Base-by-base conservation (phyloP, 2,113 vertebrate genomes). In the Tachycineta bicolor region DNA sequence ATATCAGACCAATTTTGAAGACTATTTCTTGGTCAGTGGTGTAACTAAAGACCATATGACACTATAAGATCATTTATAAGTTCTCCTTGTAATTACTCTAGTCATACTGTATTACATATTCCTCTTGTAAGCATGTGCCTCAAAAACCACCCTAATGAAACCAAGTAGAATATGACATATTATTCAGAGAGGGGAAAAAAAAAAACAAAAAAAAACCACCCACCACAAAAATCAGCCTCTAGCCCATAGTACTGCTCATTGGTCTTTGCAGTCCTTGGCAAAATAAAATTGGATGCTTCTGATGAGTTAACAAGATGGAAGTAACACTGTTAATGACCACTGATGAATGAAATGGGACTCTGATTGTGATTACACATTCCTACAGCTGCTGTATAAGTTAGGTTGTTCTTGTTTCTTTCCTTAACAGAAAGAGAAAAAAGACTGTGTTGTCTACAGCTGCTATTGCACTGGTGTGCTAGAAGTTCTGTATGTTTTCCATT, bases 351-450 rank as follows among this genome's bases (percentile, higher is more conserved):
- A 89, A 89, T 55, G 47, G 33, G 52, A 87, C 53, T 69, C 41
- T 83, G 89, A 69, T 86, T 76, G 73, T 77, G 87, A 93, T 87
- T 93, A 62, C 25, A 24, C 43, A 56, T 87, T 95, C 73, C 50
- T 87, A 52, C 28, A 91, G 68, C 55, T 95, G 46, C 9, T 60
- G 23, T 63, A 2, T 18, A 50, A 64, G 39, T 81, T 78, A 87
- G 34, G 69, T 59, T 91, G 19, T 56, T 46, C 18, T 89, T 13
- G 31, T 55, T 59, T 56, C 41, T 34, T 34, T 60, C 21, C 13
- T 44, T 64, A 41, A 20, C 11, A 26, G n/a, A 33, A 77, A 12
- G 17, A 53, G 15, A 10, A 65, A 62, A 77, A 56, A 24, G 5
- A 34, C 20, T 24, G 4, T 15, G 11, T 14, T 74, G 14, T 41